Base-by-base conservation (phyloP, 2,113 vertebrate species). In the Apteryx owenii region DNA sequence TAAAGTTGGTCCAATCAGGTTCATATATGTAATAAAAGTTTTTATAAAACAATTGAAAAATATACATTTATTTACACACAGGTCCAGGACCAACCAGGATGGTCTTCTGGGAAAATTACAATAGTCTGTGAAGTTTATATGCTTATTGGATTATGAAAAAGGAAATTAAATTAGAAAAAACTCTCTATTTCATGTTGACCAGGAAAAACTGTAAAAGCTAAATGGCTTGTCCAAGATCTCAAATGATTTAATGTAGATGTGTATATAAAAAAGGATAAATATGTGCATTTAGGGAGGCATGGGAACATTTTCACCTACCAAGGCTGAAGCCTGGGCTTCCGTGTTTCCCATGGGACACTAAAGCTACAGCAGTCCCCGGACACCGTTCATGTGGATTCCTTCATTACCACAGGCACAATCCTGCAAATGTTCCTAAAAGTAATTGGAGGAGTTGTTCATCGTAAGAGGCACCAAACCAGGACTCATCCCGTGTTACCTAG, bases 21-120 rank as follows among this genome's bases (percentile, higher is more conserved):
- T 79, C 58, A 23, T 91, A 80, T 77, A 83, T 71, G 73, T 95
- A 97, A 98, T 97, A 97, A 92, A 95, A 98, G 96, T 98, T 98
- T 98, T 95, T 95, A 82, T 80, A 93, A 96, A 98, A 97, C 91
- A 94, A 97, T 96, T 93, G 95, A 95, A 97, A 96, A 95, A 60
- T 94, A 95, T 97, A 94, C 90, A 83, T 96, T 95, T 94, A 66
- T 96, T 97, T 97, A 97, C 96, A 70, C 92, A 90, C 85, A 96
- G 93, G 96, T 89, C 96, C 94, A 95, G 91, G 91, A 97, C 94
- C 94, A 97, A 86, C 95, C 92, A 68, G 77, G 90, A 96, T 88
- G 81, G 85, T 82, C 95, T 88, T 96, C 73, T 75, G 88, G 94
- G 85, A 89, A 97, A 95, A 97, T 90, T 90, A 90, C 92, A 95